Base-by-base conservation (phyloP, 2,797 vertebrate genomes). In the Chloroceryle amazona region DNA sequence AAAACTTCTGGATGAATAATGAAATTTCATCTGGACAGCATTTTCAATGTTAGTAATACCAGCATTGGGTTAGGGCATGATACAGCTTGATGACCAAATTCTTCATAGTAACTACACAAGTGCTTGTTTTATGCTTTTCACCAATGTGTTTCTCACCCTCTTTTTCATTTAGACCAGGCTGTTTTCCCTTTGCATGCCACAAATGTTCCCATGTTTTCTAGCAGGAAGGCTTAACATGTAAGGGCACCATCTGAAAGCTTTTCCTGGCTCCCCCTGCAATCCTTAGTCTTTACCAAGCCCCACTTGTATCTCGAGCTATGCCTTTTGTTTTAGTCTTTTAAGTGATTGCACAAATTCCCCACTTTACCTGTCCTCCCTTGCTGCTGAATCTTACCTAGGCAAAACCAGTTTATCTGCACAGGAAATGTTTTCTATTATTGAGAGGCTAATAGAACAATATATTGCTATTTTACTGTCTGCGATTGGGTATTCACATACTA, bases 221-320 rank as follows among this genome's bases (percentile, higher is more conserved):
- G 98, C 86, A 98, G 98, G 94, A 98, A 97, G 57, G 98, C 98
- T 75, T 98, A 97, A 97, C 85, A 95, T 97, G 3, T 98, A 99
- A 68, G 98, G 58, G 92, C 94, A 31, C 94, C 97, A 1, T 95
- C 97, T 17, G 97, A 97, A 96, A 81, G 72, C 98, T 4, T 86
- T 97, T 98, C 96, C 96, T 97, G 79, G 98, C 98, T 89, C 39
- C 98, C 12, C 90, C 97, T 0, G 96, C 97, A 28, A 86, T 98
- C 33, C 93, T 97, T 18, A 98, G 95, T 97, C 97, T 6, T 95
- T 98, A 19, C 96, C 96, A 17, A 98, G 97, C 78, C 98, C 26
- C 97, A 97, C 70, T 97, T 98, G 82, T 98, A 98, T 76, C 97
- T 97, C 25, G 97, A 97, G 93, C 95, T 98, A 84, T 90, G 95